A percentile compares a stretch with the other conserved stretches of the same genome.
phyloP scores from a whole-genome alignment of 2,797 vertebrate species.

The Salarias fasciatus region DNA sequence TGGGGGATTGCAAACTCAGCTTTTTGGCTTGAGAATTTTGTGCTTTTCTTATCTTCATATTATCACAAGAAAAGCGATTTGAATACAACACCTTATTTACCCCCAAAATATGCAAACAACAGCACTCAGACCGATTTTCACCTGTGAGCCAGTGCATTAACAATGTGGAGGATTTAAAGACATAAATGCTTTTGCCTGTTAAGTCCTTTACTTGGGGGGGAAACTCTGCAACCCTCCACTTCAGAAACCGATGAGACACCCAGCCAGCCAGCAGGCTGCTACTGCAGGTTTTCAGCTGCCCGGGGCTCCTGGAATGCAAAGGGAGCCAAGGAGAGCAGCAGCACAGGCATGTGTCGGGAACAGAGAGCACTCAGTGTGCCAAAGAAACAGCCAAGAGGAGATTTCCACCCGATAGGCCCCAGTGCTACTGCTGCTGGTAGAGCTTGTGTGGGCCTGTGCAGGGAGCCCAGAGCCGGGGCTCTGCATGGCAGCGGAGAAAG shows the following conservation, averaged over 20 bases:
- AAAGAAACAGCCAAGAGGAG: conserved; percentile 77
- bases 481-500: conserved; percentile 70
- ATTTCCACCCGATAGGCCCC: conserved; percentile 76
- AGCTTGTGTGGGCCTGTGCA: conserved; percentile 55
- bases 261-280: conserved; percentile 72
- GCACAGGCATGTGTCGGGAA: conserved; percentile 74
- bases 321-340: conserved; percentile 71
- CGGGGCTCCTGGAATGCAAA: conserved; percentile 76
- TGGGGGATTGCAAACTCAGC: no score
- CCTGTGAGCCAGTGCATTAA: conserved; percentile 5
- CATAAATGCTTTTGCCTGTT: conserved; percentile 29
- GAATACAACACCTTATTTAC: background rate
- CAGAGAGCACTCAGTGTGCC: conserved; percentile 78
- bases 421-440: conserved; percentile 62
- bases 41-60: no score
- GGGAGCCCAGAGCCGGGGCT: conserved; percentile 65
- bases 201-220: conserved; percentile 17
- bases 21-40: no score
- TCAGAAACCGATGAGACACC: conserved; percentile 60
- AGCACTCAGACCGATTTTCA: no score
- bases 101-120: background rate
- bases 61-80: no score
- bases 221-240: conserved; percentile 54
- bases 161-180: conserved; percentile 16
- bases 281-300: conserved; percentile 78